phyloP scores from a whole-genome alignment of 2,113 vertebrate genomes.

The Vidua macroura region DNA sequence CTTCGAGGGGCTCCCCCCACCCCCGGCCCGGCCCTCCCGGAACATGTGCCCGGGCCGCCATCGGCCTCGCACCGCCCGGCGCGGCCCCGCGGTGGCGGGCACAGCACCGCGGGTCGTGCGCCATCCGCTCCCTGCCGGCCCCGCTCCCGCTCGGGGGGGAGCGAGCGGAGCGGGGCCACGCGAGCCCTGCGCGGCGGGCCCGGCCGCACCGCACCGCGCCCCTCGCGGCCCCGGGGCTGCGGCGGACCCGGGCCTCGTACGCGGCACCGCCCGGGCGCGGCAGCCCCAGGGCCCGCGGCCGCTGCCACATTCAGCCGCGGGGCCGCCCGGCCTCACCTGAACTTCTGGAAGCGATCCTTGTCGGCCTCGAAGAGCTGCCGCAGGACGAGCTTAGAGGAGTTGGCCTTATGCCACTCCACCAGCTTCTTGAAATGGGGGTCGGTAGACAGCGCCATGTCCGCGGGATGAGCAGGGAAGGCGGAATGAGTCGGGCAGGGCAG shows the following conservation, averaged over 20 bases:
- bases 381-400: constrained; percentile 80
- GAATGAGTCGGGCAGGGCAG: rapidly evolving
- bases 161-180: too few relatives aligned
- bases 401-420: constrained; percentile 81
- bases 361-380: constrained; percentile 86
- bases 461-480: rapidly evolving
- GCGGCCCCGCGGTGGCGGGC: too few relatives aligned
- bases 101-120: too few relatives aligned
- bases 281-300: background rate
- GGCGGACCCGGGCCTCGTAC: too few relatives aligned
- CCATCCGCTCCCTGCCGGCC: too few relatives aligned
- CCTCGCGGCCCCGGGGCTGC: too few relatives aligned
- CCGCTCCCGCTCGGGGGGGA: too few relatives aligned
- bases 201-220: too few relatives aligned
- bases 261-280: background rate
- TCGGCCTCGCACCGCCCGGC: background rate
- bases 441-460: constrained; percentile 79
- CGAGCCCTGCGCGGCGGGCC: too few relatives aligned
- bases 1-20: background rate
- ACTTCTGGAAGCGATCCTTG: constrained; percentile 82
- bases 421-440: constrained; percentile 86
- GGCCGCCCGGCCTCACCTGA: constrained; percentile 77
- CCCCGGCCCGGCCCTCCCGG: background rate
- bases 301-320: background rate
- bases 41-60: too few relatives aligned